Evolutionary conservation across 2,888 invertebrate genomes (phyloP), one percentile per base, ranked within the genome.

Genomic region (Drosophila paracracens): DNA sequence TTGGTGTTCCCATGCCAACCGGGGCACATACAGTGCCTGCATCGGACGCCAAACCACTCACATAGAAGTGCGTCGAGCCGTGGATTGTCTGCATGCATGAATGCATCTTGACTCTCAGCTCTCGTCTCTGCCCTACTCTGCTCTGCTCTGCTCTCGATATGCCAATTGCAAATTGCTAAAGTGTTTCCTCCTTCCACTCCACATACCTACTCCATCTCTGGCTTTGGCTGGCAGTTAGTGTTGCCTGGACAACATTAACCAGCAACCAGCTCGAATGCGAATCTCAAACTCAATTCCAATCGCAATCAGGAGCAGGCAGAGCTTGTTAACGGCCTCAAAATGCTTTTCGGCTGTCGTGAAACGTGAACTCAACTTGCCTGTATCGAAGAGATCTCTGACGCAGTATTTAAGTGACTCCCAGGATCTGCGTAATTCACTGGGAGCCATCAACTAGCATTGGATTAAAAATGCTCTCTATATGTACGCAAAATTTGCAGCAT

Each of bases 241-340:
- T 89, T 89, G 81, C 79, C 82, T 21, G 43, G 88, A 69, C 76
- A 89, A 89, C 89, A 80, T 76, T 81, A 83, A 82, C 84, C 72
- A 58, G 53, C 76, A 54, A 18, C 66, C 70, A 62, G 29, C 73
- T 63, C 63, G 73, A 68, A 68, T 52, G 59, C 43, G 27, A 58
- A 38, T 56, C 38, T 18, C 65, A 63, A 48, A 60, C 35, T 38
- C 57, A 54, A 48, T 52, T 33, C 54, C 52, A 66, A 63, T 71
- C 65, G 70, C 63, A 63, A 68, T 74, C 54, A 36, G 27, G 2
- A 13, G 50, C 62, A 72, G 80, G 76, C 72, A 53, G 21, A 58
- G 62, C 76, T 73, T 76, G 79, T 80, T 80, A 80, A 75, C 71
- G 51, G 68, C 62, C 48, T 66, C 59, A 63, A 78, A 60, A 65